phyloP scores from a whole-genome alignment of 2,113 vertebrate species.

The Girardinichthys multiradiatus region DNA sequence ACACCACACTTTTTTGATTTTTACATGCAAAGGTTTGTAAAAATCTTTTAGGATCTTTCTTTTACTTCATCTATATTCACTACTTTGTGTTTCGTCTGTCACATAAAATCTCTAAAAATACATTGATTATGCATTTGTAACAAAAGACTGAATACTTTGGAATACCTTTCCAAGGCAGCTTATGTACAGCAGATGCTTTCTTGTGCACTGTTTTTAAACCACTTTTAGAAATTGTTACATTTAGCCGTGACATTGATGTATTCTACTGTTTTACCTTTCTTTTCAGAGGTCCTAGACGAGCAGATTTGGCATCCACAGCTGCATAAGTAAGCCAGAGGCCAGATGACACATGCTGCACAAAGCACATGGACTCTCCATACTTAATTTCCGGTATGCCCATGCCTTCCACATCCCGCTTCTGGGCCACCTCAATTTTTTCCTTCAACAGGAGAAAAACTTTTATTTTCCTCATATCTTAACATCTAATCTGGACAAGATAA shows the following conservation, averaged over 20 bases:
- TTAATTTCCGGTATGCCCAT: constrained; percentile 93
- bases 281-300: constrained; percentile 88
- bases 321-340: constrained; percentile 93
- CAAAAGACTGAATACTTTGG: not conserved
- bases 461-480: not conserved
- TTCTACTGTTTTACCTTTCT: constrained; percentile 82
- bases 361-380: constrained; percentile 93
- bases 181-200: no score
- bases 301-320: constrained; percentile 88
- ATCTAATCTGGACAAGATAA: not conserved
- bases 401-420: constrained; percentile 92
- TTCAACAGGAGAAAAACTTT: constrained; percentile 52
- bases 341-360: constrained; percentile 87
- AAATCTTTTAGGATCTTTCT: no score
- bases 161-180: not conserved
- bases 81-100: no score
- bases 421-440: constrained; percentile 89
- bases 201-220: not conserved
- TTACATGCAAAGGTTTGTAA: no score
- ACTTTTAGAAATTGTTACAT: not conserved
- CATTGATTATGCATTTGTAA: no score
- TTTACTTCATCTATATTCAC: no score
- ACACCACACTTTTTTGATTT: no score
- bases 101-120: no score
- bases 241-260: not conserved